Conservation (phyloP, 1,140 invertebrate genomes). For the Pectinophora gossypiella region DNA sequence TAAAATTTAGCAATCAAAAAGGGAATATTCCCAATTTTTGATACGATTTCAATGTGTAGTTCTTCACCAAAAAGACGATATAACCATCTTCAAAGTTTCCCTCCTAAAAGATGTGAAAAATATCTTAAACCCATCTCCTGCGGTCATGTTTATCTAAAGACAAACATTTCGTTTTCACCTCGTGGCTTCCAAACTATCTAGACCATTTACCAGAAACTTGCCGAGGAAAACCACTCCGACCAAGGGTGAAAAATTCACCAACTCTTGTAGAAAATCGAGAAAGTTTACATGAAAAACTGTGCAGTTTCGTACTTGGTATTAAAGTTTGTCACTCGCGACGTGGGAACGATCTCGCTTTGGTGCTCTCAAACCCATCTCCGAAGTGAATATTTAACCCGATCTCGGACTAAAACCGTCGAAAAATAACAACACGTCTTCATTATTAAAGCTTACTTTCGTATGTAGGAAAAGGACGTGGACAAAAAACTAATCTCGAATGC, state of each 20-base stretch:
- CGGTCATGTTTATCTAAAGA: not conserved
- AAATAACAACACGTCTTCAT: conserved; percentile 20
- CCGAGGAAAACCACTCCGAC: not conserved
- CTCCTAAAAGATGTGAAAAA: too few species aligned
- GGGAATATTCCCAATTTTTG: too few species aligned
- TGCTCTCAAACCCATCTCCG: conserved; percentile 27
- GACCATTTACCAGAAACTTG: not conserved
- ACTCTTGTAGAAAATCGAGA: conserved; percentile 18
- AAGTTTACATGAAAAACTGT: conserved; percentile 35
- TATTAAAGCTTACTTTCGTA: conserved; percentile 42
- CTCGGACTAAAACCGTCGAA: not conserved
- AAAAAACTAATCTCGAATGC: conserved; percentile 71
- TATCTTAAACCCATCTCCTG: too few species aligned
- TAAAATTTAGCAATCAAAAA: too few species aligned
- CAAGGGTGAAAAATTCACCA: not conserved
- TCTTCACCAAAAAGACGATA: too few species aligned
- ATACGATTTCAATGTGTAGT: too few species aligned
- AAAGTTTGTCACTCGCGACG: conserved; percentile 22
- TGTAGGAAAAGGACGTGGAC: conserved; percentile 28
- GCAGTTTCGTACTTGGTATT: conserved; percentile 33
- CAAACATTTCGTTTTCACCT: not conserved
- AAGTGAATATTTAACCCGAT: conserved; percentile 32
- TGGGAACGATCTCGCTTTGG: conserved; percentile 34
- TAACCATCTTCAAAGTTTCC: too few species aligned
- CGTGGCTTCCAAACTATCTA: not conserved